Base-by-base conservation (phyloP, 2,888 invertebrate species). In the Synanthedon tipuliformis region DNA sequence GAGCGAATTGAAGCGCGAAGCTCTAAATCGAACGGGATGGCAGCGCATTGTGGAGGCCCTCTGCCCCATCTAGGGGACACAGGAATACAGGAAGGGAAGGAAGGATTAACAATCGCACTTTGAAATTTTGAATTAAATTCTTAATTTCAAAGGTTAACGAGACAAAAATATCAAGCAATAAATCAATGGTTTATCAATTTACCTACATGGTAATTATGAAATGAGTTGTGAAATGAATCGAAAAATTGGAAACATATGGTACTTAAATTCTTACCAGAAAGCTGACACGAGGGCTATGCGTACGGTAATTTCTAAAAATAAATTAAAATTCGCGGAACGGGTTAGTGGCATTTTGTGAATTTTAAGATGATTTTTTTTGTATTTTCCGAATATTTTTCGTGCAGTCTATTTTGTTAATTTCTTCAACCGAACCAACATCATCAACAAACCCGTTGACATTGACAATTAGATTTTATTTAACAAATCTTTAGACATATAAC, bases 251-350 rank as follows among this genome's bases (percentile, higher is more conserved):
- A 55, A 51, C 63, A 78, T 77, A 79, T 73, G 73, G 71, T 5
- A 23, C 4, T 23, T 23, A 4, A 56, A 13, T 1, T 51, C 89
- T 89, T 78, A 91, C 90, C 89, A 85, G 66, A 90, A 91, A 18
- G 81, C 64, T 12, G 87, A 69, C 23, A 89, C 61, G 50, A 90
- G 71, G 27, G 74, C 57, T 8, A 90, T 77, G 1, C 90, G 81
- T 52, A 89, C 68, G 27, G 78, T 65, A 49, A 90, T 80, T 71
- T 90, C 90, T 27, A 88, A 64, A 55, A 88, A 76, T 66, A 89
- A 69, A 68, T 79, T 85, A 54, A 73, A 75, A 64, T 71, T 85
- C 1, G 84, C 82, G 0, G 86, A 82, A 60, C 86, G 80, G 63
- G 85, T 77, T 58, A 86, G 60, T 48, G 84, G 82, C 86, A 87